phyloP scores from a whole-genome alignment of 2,888 invertebrate species.

The Pachliopta kotzebuea region DNA sequence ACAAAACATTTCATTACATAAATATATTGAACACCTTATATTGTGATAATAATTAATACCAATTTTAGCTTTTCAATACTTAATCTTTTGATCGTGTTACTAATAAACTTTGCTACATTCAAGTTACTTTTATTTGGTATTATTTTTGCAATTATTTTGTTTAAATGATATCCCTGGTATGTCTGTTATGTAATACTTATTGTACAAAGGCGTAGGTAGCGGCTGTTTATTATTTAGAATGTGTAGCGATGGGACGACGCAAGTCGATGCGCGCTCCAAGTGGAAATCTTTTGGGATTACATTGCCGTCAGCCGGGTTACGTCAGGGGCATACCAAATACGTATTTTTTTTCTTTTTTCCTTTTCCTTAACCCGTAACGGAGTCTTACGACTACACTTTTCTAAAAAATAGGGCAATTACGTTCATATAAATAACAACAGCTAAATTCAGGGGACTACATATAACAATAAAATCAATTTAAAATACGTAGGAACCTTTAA shows the following conservation, averaged over 20 bases:
- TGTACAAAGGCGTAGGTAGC: conserved; percentile 42
- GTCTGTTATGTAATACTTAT: conserved; percentile 25
- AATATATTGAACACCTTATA: too few relatives aligned
- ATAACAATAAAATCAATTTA: too few relatives aligned
- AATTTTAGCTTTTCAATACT: too few relatives aligned
- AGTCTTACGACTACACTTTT: not conserved
- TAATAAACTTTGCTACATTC: too few relatives aligned
- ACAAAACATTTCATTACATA: too few relatives aligned
- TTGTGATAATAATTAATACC: too few relatives aligned
- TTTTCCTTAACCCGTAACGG: conserved; percentile 1
- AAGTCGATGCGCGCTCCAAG: conserved; percentile 79
- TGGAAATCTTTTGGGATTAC: conserved; percentile 81
- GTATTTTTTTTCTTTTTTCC: conserved; percentile 16
- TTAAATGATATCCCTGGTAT: not conserved
- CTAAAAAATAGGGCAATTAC: too few relatives aligned
- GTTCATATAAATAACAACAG: too few relatives aligned
- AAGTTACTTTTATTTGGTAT: not conserved
- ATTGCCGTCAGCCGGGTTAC: conserved; percentile 62
- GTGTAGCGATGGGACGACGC: conserved; percentile 74
- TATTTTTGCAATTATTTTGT: not conserved
- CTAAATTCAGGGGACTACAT: too few relatives aligned
- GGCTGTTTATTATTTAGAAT: conserved; percentile 81
- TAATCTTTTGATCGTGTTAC: too few relatives aligned
- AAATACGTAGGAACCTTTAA: too few relatives aligned
- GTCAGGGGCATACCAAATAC: conserved; percentile 44